Base-by-base conservation (phyloP, 2,113 vertebrate genomes). In the Chascanopsetta lugubris region DNA sequence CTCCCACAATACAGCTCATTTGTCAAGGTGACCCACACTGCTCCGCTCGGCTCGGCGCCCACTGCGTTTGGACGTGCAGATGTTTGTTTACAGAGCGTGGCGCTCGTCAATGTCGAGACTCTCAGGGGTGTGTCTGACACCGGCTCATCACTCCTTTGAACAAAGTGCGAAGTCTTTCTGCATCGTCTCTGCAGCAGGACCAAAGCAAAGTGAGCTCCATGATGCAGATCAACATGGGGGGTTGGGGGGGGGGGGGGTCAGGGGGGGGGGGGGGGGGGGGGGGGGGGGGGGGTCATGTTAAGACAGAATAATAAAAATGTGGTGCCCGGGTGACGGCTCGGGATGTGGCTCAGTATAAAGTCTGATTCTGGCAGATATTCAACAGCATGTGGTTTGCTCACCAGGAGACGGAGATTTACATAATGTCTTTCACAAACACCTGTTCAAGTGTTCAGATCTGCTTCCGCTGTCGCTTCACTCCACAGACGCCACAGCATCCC, bases 21-120 rank as follows among this genome's bases (percentile, higher is more conserved):
- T 84, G 88, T 89, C 88, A 91, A 90, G 88, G 87, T 88, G 88
- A 89, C 85, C 79, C 58, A 71, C 73, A 81, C 59, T 82, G 66
- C 68, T 84, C 22, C 74, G 24, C 53, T 50, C 42, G n/a, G n/a
- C n/a, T n/a, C n/a, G n/a, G n/a, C n/a, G 36, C 60, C 72, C 59
- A 43, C 48, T 26, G 58, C 69, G 71, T 70, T 73, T 83, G 74
- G 78, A 51, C 56, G 69, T 53, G 57, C 45, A 67, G 64, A 50
- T 45, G 69, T 87, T 83, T 85, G 85, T 86, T 79, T 86, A 85
- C 68, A 70, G 66, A 82, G 58, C 0, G 43, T 38, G 61, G 4
- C 69, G 18, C 47, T 46, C 64, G 59, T 70, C 57, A 66, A 46
- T 42, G 56, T n/a, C 32, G 34, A 51, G 13, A 6, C 20, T 18